phyloP scores from a whole-genome alignment of 1,140 invertebrate genomes.

The Sycophila sp. region DNA sequence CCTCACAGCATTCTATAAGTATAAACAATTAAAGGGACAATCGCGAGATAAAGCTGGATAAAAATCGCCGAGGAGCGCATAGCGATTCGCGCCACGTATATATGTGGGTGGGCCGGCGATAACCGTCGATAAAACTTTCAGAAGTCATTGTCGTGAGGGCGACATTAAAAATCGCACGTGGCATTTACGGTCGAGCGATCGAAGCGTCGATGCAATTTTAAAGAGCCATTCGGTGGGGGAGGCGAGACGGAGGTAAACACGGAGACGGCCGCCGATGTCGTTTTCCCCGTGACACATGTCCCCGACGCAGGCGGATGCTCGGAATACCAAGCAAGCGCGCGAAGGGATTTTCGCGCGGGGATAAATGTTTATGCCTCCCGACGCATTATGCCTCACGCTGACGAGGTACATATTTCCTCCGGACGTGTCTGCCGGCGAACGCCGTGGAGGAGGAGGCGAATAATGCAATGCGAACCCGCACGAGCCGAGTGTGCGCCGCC shows the following conservation, averaged over 20 bases:
- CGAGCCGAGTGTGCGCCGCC: neutral
- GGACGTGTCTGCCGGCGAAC: slow-evolving; percentile 16
- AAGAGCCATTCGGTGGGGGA: slow-evolving; percentile 56
- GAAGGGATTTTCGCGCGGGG: slow-evolving; percentile 36
- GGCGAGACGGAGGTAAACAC: neutral
- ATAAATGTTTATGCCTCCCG: slow-evolving; percentile 44
- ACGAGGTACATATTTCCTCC: slow-evolving; percentile 38
- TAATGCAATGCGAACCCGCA: slow-evolving; percentile 4
- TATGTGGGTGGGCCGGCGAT: slow-evolving; percentile 52
- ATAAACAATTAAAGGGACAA: neutral
- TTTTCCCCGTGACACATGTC: slow-evolving; percentile 64
- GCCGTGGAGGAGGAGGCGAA: neutral
- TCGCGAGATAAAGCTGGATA: neutral
- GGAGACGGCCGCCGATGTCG: slow-evolving; percentile 40
- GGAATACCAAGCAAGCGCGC: slow-evolving; percentile 57
- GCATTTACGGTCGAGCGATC: slow-evolving; percentile 51
- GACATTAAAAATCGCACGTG: slow-evolving; percentile 66
- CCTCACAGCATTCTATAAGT: too few species aligned
- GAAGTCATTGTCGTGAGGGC: slow-evolving; percentile 63
- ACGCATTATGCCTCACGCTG: slow-evolving; percentile 42
- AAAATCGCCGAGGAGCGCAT: neutral
- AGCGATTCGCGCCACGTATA: slow-evolving; percentile 59
- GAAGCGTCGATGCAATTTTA: slow-evolving; percentile 64
- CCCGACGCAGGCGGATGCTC: slow-evolving; percentile 54
- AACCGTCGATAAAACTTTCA: slow-evolving; percentile 67